These are phyloP conservation scores for Thymelicus acteon DNA, from an alignment of 2,888 invertebrate genomes.

Conservation along the genomic window DNA sequence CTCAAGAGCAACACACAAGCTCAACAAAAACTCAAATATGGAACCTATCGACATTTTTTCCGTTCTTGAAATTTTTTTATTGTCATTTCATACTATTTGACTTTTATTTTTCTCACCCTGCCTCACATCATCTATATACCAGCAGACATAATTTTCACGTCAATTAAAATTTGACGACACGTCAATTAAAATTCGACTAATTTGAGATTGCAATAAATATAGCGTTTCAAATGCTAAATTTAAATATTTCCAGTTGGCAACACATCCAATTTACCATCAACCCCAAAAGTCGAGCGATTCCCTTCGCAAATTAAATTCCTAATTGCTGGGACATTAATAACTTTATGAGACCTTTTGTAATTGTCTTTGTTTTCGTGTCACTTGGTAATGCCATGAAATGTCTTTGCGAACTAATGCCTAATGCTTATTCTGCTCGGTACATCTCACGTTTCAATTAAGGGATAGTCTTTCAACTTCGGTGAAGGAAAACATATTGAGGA, in stretches of 20 bases:
- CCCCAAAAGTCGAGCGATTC: conserved; percentile 19
- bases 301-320: conserved; percentile 26
- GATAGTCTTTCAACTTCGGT: too few relatives aligned
- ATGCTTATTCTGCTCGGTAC: neutral
- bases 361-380: conserved; percentile 14
- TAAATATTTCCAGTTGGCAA: conserved; percentile 13
- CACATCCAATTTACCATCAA: conserved; percentile 28
- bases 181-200: too few relatives aligned
- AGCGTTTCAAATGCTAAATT: conserved; percentile 25
- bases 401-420: neutral
- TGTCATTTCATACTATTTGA: too few relatives aligned
- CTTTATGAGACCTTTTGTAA: conserved; percentile 25
- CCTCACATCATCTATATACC: too few relatives aligned
- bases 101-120: too few relatives aligned
- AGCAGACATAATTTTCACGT: too few relatives aligned
- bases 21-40: too few relatives aligned
- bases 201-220: neutral
- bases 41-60: too few relatives aligned
- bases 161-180: too few relatives aligned
- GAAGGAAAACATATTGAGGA: too few relatives aligned
- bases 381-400: neutral
- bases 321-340: conserved; percentile 24
- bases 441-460: neutral
- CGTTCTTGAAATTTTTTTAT: too few relatives aligned
- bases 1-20: too few relatives aligned